Conservation (phyloP, 1,140 invertebrate species). For the Lasaia peninsularis region DNA sequence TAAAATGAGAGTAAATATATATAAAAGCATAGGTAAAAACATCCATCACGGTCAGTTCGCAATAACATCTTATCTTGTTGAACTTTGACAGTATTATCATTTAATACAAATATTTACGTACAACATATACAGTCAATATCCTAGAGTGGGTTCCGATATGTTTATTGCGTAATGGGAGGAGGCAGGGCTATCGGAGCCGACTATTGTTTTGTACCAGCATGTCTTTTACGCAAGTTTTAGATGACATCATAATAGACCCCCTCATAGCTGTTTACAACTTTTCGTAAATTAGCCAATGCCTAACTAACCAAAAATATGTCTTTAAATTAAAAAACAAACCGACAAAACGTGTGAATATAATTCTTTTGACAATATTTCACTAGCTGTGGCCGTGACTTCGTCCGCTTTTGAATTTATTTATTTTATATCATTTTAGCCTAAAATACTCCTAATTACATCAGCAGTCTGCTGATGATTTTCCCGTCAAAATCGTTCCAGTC, state of each 20-base stretch:
- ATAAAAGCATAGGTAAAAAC: neutral
- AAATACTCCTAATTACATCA: too few species aligned
- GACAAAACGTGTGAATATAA: too few species aligned
- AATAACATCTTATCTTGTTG: conserved; percentile 50
- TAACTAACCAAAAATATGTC: too few species aligned
- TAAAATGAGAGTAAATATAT: too few species aligned
- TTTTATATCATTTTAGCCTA: too few species aligned
- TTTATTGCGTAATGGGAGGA: conserved; percentile 23
- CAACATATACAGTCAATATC: conserved; percentile 26
- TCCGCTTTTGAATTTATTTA: too few species aligned
- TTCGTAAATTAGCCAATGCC: too few species aligned
- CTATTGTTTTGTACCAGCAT: neutral
- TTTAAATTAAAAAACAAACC: too few species aligned
- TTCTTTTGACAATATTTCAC: too few species aligned
- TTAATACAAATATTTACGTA: conserved; percentile 30
- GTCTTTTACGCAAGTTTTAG: neutral
- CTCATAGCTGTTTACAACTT: neutral
- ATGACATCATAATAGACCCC: neutral
- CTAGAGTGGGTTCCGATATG: conserved; percentile 23
- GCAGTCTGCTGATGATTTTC: too few species aligned
- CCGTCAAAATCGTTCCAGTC: too few species aligned
- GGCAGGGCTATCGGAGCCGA: conserved; percentile 12
- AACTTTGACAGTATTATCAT: conserved; percentile 53
- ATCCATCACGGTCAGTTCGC: conserved; percentile 24
- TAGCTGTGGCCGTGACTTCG: too few species aligned